These are phyloP conservation scores for Cephus pygmeus DNA, from an alignment of 2,888 invertebrate species.

Conservation along the genomic window DNA sequence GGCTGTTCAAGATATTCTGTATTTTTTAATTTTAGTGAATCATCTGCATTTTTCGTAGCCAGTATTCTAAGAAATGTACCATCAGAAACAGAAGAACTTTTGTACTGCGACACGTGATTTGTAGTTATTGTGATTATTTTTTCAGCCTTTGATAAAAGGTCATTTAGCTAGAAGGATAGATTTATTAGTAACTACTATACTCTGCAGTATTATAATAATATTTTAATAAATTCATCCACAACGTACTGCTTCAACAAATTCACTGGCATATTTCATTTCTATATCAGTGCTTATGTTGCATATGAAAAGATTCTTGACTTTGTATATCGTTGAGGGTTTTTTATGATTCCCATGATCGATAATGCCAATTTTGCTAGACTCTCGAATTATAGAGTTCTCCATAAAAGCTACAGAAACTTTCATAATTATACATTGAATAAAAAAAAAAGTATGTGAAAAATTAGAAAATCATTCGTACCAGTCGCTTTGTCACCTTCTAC, in stretches of 20 bases:
- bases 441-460: slow-evolving; percentile 20
- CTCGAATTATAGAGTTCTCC: slow-evolving; percentile 35
- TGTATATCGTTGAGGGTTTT: slow-evolving; percentile 44
- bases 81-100: slow-evolving; percentile 35
- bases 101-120: slow-evolving; percentile 50
- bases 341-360: slow-evolving; percentile 42
- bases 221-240: background rate
- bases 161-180: slow-evolving; percentile 45
- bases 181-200: background rate
- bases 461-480: slow-evolving; percentile 38
- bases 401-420: slow-evolving; percentile 19
- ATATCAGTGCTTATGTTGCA: slow-evolving; percentile 46
- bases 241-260: slow-evolving; percentile 49
- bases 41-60: slow-evolving; percentile 38
- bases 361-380: slow-evolving; percentile 42
- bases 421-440: slow-evolving; percentile 19
- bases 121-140: slow-evolving; percentile 45
- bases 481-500: slow-evolving; percentile 51
- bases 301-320: slow-evolving; percentile 43
- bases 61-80: slow-evolving; percentile 48
- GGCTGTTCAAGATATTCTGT: slow-evolving; percentile 48
- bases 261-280: slow-evolving; percentile 48
- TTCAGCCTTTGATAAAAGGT: slow-evolving; percentile 43
- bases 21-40: slow-evolving; percentile 31
- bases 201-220: background rate